Conservation (phyloP, 1,140 invertebrate species). For the Ruditapes philippinarum region DNA sequence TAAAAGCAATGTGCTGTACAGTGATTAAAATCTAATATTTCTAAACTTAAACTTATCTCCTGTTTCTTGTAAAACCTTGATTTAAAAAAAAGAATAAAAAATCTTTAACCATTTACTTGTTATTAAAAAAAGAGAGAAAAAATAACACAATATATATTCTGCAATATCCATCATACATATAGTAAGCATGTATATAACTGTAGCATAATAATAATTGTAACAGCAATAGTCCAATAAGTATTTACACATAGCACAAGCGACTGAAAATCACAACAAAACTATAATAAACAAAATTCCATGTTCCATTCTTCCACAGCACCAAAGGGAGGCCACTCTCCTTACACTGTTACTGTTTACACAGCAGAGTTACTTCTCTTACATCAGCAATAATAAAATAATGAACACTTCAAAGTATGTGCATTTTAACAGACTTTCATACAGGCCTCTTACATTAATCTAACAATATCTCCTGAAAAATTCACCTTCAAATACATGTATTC, state of each 20-base stretch:
- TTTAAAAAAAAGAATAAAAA: too few relatives aligned
- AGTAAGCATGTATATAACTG: not conserved
- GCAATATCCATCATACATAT: too few relatives aligned
- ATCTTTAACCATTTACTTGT: too few relatives aligned
- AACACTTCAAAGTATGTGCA: too few relatives aligned
- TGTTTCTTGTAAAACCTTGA: too few relatives aligned
- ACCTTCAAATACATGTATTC: not conserved
- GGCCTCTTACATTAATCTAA: not conserved
- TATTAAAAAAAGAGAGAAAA: too few relatives aligned
- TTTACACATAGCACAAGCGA: constrained; percentile 33
- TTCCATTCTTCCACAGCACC: constrained; percentile 13
- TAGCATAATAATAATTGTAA: not conserved
- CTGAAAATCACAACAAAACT: constrained; percentile 21
- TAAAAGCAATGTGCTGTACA: too few relatives aligned
- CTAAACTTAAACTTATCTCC: too few relatives aligned
- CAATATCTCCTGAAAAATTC: not conserved
- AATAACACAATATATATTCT: too few relatives aligned
- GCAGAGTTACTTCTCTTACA: constrained; percentile 36
- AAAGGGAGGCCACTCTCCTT: constrained; percentile 39
- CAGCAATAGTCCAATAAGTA: not conserved
- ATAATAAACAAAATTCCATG: not conserved
- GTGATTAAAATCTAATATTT: too few relatives aligned
- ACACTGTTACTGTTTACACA: not conserved
- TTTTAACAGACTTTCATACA: too few relatives aligned
- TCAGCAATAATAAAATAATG: not conserved